phyloP scores from a whole-genome alignment of 2,113 vertebrate genomes.

The Hypanus sabinus region DNA sequence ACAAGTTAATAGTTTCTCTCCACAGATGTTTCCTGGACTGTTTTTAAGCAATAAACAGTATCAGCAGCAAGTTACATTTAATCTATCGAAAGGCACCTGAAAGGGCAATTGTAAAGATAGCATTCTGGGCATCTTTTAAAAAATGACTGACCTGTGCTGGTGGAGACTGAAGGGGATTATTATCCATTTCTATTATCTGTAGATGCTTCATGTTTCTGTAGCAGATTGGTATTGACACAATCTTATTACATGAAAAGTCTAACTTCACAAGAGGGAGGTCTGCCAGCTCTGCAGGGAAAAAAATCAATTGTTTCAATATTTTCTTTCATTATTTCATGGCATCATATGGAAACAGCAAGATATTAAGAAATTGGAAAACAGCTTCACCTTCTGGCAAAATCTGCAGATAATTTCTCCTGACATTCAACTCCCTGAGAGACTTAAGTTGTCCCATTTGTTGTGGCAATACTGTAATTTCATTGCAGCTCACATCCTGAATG shows the following conservation, averaged over 20 bases:
- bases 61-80: background rate
- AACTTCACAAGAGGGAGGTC: constrained; percentile 90
- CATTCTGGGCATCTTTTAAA: background rate
- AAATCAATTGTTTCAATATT: constrained; percentile 13
- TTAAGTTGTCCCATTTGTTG: constrained; percentile 80
- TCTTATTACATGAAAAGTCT: constrained; percentile 94
- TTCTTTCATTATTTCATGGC: background rate
- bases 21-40: no score
- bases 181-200: constrained; percentile 81
- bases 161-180: constrained; percentile 89
- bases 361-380: background rate
- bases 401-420: constrained; percentile 83
- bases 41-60: background rate
- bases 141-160: constrained; percentile 76
- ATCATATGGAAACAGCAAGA: background rate
- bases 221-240: constrained; percentile 81
- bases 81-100: background rate
- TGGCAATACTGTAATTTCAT: constrained; percentile 83
- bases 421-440: constrained; percentile 78
- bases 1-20: no score
- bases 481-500: constrained; percentile 87
- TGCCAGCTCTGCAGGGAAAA: constrained; percentile 71
- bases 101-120: background rate
- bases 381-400: constrained; percentile 83
- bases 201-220: constrained; percentile 86